These are phyloP conservation scores for Brachypteracias leptosomus DNA, from an alignment of 2,113 vertebrate species.

Conservation along the genomic window DNA sequence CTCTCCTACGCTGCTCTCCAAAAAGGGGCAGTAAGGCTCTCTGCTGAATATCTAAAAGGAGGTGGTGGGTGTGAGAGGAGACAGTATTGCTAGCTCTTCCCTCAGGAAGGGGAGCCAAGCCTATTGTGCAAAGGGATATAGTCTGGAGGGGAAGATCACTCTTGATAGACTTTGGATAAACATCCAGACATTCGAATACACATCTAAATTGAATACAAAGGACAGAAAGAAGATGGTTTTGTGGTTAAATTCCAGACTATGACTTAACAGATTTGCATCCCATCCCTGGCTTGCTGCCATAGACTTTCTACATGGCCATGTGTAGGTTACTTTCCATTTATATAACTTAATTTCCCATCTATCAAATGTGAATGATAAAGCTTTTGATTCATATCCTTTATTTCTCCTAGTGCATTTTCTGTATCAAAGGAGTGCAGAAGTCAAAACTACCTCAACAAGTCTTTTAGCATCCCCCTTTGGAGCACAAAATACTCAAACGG, in stretches of 20 bases:
- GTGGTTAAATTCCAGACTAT: neutral
- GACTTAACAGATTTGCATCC: neutral
- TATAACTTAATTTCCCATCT: neutral
- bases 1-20: too few species aligned
- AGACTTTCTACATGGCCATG: neutral
- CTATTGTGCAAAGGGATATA: neutral
- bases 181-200: neutral
- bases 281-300: neutral
- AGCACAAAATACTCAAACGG: neutral
- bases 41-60: neutral
- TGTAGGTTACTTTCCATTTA: neutral
- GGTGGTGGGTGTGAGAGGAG: neutral
- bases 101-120: neutral
- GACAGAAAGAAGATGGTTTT: neutral
- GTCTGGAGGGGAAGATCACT: neutral
- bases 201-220: neutral
- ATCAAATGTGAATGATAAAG: neutral
- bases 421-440: neutral
- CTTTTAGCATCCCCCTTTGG: neutral
- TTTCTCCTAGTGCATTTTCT: neutral
- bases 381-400: neutral
- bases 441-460: neutral
- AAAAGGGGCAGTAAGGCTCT: neutral
- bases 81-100: neutral
- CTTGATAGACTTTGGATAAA: neutral